These are phyloP conservation scores for Podarcis lilfordi DNA, from an alignment of 2,797 vertebrate species.

Conservation along the genomic window DNA sequence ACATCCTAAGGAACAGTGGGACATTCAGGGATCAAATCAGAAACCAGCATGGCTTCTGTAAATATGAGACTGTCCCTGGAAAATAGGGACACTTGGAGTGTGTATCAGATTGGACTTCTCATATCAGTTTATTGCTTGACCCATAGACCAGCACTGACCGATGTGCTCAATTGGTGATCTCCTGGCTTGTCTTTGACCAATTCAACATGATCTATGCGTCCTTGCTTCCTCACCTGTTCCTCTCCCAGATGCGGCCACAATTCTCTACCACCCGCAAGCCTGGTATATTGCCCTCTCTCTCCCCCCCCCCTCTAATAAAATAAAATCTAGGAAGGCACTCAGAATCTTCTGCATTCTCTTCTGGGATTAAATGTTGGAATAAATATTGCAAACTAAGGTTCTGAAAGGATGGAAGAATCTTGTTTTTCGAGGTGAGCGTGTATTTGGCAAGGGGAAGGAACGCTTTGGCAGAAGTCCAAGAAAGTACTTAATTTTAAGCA, in stretches of 20 bases:
- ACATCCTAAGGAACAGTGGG: too few species aligned
- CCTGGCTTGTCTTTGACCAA: background rate
- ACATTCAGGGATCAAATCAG: too few species aligned
- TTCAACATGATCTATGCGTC: background rate
- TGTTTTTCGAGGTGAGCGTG: conserved; percentile 18
- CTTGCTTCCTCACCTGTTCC: background rate
- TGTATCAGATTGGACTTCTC: background rate
- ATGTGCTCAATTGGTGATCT: background rate
- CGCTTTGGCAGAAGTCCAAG: conserved; percentile 21
- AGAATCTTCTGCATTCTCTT: conserved; percentile 10
- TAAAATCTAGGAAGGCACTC: background rate
- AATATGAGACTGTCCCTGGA: too few species aligned
- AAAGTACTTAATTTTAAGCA: conserved; percentile 32
- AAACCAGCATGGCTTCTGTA: too few species aligned
- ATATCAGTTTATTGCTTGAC: background rate
- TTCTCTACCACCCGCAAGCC: background rate
- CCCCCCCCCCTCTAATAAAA: background rate
- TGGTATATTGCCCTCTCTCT: background rate
- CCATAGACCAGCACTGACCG: background rate
- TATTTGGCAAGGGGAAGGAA: background rate
- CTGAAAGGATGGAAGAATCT: background rate
- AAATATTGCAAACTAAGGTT: conserved; percentile 11
- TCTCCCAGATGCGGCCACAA: background rate
- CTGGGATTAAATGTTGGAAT: conserved; percentile 7
- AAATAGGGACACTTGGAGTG: too few species aligned